A percentile compares a stretch with the other conserved stretches of the same genome.
Conservation (phyloP, 2,113 vertebrate species). For the Mixornis gularis region DNA sequence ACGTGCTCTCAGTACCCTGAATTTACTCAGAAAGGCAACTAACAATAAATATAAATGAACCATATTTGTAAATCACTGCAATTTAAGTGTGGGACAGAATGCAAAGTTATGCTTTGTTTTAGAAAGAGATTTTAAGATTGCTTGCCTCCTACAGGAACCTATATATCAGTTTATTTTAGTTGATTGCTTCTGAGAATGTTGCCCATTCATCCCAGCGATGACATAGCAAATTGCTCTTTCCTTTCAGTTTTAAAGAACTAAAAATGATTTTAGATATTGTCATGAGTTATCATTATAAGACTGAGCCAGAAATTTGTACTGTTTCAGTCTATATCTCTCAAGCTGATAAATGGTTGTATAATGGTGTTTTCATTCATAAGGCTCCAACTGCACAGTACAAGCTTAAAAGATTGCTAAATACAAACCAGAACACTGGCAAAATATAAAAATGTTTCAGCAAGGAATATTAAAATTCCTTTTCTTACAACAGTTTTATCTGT, state of each 20-base stretch:
- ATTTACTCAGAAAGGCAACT: constrained; percentile 19
- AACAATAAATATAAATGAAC: constrained; percentile 3
- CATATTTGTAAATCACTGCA: neutral
- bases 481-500: neutral
- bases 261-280: constrained; percentile 42
- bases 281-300: constrained; percentile 8
- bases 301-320: constrained; percentile 1
- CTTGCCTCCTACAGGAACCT: neutral
- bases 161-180: constrained; percentile 24
- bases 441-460: neutral
- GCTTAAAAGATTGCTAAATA: neutral
- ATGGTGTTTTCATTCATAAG: constrained; percentile 4
- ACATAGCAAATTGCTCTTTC: constrained; percentile 15
- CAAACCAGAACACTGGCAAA: neutral
- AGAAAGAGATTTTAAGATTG: constrained; percentile 14
- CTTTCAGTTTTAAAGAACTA: constrained; percentile 39
- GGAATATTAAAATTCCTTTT: neutral
- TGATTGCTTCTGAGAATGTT: constrained; percentile 43
- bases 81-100: constrained; percentile 5
- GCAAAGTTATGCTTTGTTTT: constrained; percentile 23
- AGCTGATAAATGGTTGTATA: neutral
- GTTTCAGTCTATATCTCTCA: neutral
- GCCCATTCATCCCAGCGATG: neutral
- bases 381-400: neutral
- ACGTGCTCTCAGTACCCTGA: neutral